These are phyloP conservation scores for Diabrotica undecimpunctata DNA, from an alignment of 1,140 invertebrate species.

Conservation along the genomic window DNA sequence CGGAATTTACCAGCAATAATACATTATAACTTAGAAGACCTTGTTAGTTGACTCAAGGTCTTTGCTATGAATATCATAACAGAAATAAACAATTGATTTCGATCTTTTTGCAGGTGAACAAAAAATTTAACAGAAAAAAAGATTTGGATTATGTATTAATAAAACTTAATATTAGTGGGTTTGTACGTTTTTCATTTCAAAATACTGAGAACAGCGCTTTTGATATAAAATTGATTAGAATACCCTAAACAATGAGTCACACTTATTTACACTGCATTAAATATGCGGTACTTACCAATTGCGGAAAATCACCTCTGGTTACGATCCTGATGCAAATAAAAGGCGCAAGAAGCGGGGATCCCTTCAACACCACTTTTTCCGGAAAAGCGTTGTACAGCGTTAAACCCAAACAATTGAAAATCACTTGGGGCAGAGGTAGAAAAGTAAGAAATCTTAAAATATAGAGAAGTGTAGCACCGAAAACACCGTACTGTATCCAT, in stretches of 20 bases:
- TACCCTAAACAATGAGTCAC: too few relatives aligned
- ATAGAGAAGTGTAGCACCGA: slow-evolving; percentile 72
- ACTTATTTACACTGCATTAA: background rate
- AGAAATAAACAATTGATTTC: too few relatives aligned
- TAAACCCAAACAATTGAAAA: slow-evolving; percentile 90
- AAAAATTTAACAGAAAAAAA: too few relatives aligned
- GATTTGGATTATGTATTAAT: too few relatives aligned
- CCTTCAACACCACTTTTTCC: slow-evolving; percentile 85
- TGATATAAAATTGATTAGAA: background rate
- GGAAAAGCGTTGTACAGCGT: slow-evolving; percentile 93
- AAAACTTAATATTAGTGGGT: too few relatives aligned
- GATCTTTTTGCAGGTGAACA: too few relatives aligned
- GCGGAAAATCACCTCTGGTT: slow-evolving; percentile 91
- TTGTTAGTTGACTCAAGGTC: too few relatives aligned
- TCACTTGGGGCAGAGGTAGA: slow-evolving; percentile 81
- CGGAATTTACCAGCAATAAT: too few relatives aligned
- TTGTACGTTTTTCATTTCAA: background rate
- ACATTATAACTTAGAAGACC: too few relatives aligned
- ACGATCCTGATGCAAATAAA: slow-evolving; percentile 95
- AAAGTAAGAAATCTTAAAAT: slow-evolving; percentile 77
- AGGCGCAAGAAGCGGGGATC: slow-evolving; percentile 82
- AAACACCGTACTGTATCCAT: slow-evolving; percentile 73
- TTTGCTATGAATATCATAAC: too few relatives aligned
- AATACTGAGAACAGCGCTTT: background rate
- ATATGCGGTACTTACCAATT: slow-evolving; percentile 57